phyloP scores from a whole-genome alignment of 2,888 invertebrate species.

The Scaptomyza caliginosa region DNA sequence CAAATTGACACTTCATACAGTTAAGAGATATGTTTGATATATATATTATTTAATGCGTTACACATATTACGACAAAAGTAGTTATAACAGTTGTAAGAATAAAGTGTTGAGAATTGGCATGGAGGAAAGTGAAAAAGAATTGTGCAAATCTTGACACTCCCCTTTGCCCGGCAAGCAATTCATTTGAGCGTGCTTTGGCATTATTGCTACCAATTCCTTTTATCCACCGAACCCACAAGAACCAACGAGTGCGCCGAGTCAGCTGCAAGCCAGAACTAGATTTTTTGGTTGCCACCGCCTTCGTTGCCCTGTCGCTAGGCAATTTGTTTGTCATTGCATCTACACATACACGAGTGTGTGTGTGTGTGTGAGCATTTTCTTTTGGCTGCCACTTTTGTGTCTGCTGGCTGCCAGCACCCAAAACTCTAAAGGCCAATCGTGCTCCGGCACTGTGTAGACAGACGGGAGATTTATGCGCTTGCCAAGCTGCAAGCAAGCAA shows the following conservation, averaged over 20 bases:
- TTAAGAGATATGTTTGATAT: too few relatives aligned
- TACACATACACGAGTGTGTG: conserved; percentile 10
- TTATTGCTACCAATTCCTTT: conserved; percentile 26
- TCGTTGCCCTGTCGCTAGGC: conserved; percentile 56
- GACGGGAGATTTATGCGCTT: conserved; percentile 70
- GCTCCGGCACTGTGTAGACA: conserved; percentile 22
- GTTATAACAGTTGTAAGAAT: not conserved
- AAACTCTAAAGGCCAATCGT: conserved; percentile 7
- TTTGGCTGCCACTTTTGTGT: conserved; percentile 54
- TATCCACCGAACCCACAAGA: conserved; percentile 7
- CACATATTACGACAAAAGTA: not conserved
- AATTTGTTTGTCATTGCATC: conserved; percentile 74
- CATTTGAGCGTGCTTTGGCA: conserved; percentile 55
- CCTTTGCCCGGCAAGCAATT: conserved; percentile 59
- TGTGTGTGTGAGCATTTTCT: conserved; percentile 49
- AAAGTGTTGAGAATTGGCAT: conserved; percentile 5
- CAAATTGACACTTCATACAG: too few relatives aligned
- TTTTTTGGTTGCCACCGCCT: conserved; percentile 64
- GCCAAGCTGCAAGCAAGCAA: conserved; percentile 74
- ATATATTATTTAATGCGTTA: too few relatives aligned
- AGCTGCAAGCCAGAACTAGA: conserved; percentile 69
- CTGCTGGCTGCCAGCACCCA: conserved; percentile 15
- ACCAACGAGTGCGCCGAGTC: conserved; percentile 37
- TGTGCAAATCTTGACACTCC: conserved; percentile 39
- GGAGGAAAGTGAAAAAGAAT: not conserved